These are phyloP conservation scores for Sinocyclocheilus anophthalmus DNA, from an alignment of 2,113 vertebrate genomes.

Conservation along the genomic window DNA sequence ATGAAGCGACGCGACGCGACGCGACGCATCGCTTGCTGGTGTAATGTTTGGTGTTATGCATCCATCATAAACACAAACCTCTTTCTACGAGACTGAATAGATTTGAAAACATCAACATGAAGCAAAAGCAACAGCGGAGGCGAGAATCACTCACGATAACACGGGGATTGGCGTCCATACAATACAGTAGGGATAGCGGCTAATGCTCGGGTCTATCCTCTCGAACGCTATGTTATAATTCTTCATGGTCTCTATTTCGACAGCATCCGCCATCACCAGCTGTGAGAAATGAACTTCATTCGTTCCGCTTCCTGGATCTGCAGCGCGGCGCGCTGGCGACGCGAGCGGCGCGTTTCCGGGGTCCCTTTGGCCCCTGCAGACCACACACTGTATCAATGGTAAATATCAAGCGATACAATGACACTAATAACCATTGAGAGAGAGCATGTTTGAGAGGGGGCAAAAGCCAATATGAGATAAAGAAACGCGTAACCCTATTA, in stretches of 20 bases:
- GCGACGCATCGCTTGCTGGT: not conserved
- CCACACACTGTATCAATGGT: not conserved
- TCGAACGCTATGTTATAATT: constrained; percentile 76
- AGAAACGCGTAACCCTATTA: too few relatives aligned
- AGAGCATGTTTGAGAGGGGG: not conserved
- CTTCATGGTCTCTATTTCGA: constrained; percentile 82
- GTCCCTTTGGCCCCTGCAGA: not conserved
- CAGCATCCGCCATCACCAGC: constrained; percentile 91
- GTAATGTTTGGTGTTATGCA: constrained; percentile 5
- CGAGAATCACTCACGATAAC: constrained; percentile 84
- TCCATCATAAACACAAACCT: constrained; percentile 13
- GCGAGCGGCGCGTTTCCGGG: constrained; percentile 46
- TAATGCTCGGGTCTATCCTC: constrained; percentile 78
- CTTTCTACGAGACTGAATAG: constrained; percentile 11
- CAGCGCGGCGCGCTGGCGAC: constrained; percentile 19
- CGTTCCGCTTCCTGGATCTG: constrained; percentile 56
- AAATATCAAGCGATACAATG: not conserved
- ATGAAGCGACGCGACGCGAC: not conserved
- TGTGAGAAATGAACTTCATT: constrained; percentile 67
- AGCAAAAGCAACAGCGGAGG: not conserved
- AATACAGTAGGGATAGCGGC: constrained; percentile 89
- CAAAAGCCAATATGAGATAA: too few relatives aligned
- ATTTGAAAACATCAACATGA: not conserved
- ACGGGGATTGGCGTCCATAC: constrained; percentile 97
- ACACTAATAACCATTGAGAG: not conserved